Conservation (phyloP, 2,113 vertebrate genomes). For the Silurus asotus region DNA sequence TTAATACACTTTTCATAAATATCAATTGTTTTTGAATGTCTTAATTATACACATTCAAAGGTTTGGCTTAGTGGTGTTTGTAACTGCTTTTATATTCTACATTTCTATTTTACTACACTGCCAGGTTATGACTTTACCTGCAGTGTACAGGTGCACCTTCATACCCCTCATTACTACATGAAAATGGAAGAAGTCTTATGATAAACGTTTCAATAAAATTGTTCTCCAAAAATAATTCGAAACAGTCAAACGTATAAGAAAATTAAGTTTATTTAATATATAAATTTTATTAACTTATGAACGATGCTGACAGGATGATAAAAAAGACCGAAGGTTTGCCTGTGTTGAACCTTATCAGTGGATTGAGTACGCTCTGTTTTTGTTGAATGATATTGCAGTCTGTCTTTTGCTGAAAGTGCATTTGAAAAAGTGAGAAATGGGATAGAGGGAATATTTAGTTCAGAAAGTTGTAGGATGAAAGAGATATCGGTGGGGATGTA, state of each 20-base stretch:
- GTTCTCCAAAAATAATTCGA: not conserved
- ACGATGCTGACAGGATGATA: not conserved
- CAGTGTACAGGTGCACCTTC: not conserved
- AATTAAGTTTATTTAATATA: not conserved
- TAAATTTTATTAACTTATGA: not conserved
- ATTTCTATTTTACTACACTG: not conserved
- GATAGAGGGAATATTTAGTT: not conserved
- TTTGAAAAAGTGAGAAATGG: slow-evolving; percentile 52
- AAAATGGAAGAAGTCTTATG: not conserved
- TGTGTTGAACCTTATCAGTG: slow-evolving; percentile 9
- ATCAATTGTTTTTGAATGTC: too few relatives aligned
- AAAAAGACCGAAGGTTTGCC: not conserved
- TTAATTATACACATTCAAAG: too few relatives aligned
- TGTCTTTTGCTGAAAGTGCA: slow-evolving; percentile 69
- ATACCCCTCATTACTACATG: not conserved
- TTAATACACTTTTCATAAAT: too few relatives aligned
- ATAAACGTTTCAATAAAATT: not conserved
- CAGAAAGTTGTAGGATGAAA: not conserved
- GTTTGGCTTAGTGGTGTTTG: not conserved
- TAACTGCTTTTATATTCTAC: not conserved
- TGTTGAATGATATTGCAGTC: slow-evolving; percentile 66
- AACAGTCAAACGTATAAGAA: not conserved
- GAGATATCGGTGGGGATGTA: slow-evolving; percentile 13
- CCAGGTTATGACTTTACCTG: not conserved
- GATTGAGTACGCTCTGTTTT: slow-evolving; percentile 29